Conservation (phyloP, 2,888 invertebrate genomes). For the Asteroscopus sphinx region DNA sequence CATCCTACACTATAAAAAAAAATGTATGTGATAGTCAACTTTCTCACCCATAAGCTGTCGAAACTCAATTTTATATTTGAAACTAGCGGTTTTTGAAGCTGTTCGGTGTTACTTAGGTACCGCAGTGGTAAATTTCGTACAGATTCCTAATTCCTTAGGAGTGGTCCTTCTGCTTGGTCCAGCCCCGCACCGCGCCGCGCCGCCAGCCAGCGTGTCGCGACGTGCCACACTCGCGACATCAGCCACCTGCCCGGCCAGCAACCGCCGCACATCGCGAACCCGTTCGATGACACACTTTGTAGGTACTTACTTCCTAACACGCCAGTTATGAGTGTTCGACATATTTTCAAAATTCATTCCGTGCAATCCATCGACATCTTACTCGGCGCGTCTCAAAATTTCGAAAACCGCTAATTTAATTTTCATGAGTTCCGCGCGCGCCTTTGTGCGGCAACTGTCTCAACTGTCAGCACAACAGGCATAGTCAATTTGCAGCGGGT, state of each 20-base stretch:
- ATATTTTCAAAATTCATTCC: slow-evolving; percentile 5
- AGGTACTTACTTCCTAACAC: slow-evolving; percentile 20
- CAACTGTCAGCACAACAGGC: slow-evolving; percentile 22
- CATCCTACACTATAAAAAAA: too few relatives aligned
- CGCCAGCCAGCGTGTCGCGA: slow-evolving; percentile 18
- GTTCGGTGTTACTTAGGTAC: too few relatives aligned
- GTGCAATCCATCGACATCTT: slow-evolving; percentile 11
- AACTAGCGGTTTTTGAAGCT: too few relatives aligned
- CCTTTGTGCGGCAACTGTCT: slow-evolving; percentile 14
- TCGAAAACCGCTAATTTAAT: slow-evolving; percentile 42
- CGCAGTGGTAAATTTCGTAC: not conserved
- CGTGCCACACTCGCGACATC: slow-evolving; percentile 47
- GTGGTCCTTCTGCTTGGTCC: slow-evolving; percentile 6
- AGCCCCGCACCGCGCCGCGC: not conserved
- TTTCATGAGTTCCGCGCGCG: slow-evolving; percentile 26
- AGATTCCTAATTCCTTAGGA: not conserved
- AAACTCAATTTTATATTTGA: too few relatives aligned
- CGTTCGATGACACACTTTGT: not conserved
- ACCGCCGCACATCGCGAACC: slow-evolving; percentile 16
- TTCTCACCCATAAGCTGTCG: too few relatives aligned
- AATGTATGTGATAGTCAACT: too few relatives aligned
- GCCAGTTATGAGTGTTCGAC: slow-evolving; percentile 22
- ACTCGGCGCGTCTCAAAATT: slow-evolving; percentile 7
- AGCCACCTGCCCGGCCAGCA: slow-evolving; percentile 56
- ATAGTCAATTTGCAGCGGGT: slow-evolving; percentile 17